phyloP scores from a whole-genome alignment of 2,888 invertebrate genomes.

The Apomyelois bistriatella region DNA sequence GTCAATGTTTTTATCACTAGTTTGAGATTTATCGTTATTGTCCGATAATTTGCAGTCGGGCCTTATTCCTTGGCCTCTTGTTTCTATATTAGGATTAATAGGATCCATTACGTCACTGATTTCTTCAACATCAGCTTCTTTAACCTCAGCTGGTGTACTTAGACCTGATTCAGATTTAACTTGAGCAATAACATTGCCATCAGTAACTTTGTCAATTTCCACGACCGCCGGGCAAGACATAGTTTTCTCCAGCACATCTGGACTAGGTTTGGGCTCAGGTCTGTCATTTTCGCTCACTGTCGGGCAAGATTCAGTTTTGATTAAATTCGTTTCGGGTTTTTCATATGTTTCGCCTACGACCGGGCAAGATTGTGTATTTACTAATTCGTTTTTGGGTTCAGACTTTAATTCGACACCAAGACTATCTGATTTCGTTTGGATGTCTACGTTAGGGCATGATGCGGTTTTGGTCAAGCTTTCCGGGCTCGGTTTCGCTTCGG shows the following conservation, averaged over 20 bases:
- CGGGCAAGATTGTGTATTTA: neutral
- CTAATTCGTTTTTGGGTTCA: neutral
- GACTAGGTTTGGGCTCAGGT: constrained; percentile 3
- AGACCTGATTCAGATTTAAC: neutral
- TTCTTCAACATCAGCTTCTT: neutral
- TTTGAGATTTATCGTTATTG: constrained; percentile 13
- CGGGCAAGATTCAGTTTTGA: constrained; percentile 7
- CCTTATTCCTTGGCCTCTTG: neutral
- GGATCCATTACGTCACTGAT: neutral
- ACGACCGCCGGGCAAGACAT: constrained; percentile 2
- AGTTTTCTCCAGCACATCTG: constrained; percentile 7
- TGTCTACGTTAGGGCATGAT: neutral
- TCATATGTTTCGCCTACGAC: neutral
- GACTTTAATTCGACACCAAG: neutral
- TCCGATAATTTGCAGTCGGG: neutral
- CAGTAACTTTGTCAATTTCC: neutral
- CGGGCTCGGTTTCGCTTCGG: constrained; percentile 1
- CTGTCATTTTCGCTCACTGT: neutral
- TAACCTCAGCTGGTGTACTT: neutral
- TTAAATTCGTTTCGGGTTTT: constrained; percentile 1
- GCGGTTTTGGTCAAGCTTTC: neutral
- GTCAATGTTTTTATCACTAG: constrained; percentile 18
- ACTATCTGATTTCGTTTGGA: neutral
- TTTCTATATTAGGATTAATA: neutral
- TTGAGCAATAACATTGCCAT: neutral